Evolutionary conservation across 2,888 invertebrate species (phyloP).

Genomic region (Parnassius apollo): DNA sequence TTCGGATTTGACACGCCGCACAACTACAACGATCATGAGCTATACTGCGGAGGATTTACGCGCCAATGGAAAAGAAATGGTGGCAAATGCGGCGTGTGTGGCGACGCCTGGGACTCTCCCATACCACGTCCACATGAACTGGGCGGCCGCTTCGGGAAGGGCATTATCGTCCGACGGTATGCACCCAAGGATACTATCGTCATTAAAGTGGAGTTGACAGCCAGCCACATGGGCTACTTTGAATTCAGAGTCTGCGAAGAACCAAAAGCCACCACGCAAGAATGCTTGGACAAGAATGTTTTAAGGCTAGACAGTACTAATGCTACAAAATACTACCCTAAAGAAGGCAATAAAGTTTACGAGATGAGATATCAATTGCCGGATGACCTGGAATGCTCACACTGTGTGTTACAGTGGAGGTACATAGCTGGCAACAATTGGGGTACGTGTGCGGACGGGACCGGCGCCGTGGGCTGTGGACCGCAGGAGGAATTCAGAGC

Average conservation of each 20-base stretch:
- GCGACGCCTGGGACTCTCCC: constrained; percentile 89
- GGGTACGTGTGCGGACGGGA: constrained; percentile 87
- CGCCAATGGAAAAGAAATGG: constrained; percentile 90
- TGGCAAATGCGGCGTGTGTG: constrained; percentile 93
- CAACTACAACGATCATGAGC: constrained; percentile 94
- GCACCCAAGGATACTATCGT: constrained; percentile 84
- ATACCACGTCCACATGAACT: constrained; percentile 89
- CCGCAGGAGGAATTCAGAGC: constrained; percentile 94
- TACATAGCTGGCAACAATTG: constrained; percentile 94
- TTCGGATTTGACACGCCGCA: constrained; percentile 93
- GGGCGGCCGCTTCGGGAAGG: constrained; percentile 91
- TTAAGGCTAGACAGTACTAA: constrained; percentile 79
- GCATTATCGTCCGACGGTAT: constrained; percentile 90
- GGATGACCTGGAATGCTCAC: constrained; percentile 85
- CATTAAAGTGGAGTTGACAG: constrained; percentile 91
- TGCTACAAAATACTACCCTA: constrained; percentile 85
- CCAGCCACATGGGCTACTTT: constrained; percentile 92
- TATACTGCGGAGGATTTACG: constrained; percentile 93
- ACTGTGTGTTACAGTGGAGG: constrained; percentile 94
- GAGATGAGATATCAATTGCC: constrained; percentile 86
- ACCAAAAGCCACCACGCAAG: constrained; percentile 85
- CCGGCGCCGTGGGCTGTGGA: constrained; percentile 91
- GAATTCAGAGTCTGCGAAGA: constrained; percentile 92
- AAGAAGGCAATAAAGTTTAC: constrained; percentile 89
- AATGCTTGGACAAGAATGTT: constrained; percentile 88